Evolutionary conservation across 2,797 vertebrate species (phyloP), one percentile per base, ranked within the genome.

Genomic region (Poeciliopsis presidionis): DNA sequence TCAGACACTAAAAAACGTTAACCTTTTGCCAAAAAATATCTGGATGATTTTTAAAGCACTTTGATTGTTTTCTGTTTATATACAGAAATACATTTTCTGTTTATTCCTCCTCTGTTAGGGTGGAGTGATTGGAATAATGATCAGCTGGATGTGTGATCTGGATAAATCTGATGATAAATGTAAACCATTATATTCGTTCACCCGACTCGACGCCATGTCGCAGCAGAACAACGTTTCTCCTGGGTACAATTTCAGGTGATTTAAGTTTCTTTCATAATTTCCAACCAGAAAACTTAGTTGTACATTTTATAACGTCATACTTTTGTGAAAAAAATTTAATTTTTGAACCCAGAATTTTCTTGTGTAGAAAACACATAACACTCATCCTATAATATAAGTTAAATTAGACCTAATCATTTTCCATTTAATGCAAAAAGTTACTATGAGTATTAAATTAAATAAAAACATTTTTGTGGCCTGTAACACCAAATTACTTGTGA

Each of bases 231-330:
- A 69, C 0, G 80, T 97, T 73, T 97, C 97, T 18, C 94, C 96
- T 0, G 98, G 98, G 51, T 99, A 98, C 94, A 99, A 99, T 90
- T 99, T 99, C 95, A 98, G 98, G 98, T 97, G 92, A 46, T 25
- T 9, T 33, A 28, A 13, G 33, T 53, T 22, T 70, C 12, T 43
- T 70, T 70, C 5, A n/a, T 45, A n/a, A 7, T 70, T n/a, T 45
- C 12, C 20, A 33, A 25, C 18, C n/a, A 46, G 11, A 45, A 13
- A 51, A 51, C 22, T 16, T 25, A 67, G 16, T 39, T 28, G 25
- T 13, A 67, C n/a, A 22, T 51, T 18, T 46, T 72, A 18, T 2
- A 30, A 3, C 18, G 16, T 33, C 2, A 8, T 3, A 65, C 18
- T 39, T 65, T 65, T 36, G 61, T 39, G 61, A 33, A 65, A 9